Evolutionary conservation across 2,797 vertebrate species (phyloP), one percentile per base, ranked within the genome.

Genomic region (Coregonus ussuriensis): DNA sequence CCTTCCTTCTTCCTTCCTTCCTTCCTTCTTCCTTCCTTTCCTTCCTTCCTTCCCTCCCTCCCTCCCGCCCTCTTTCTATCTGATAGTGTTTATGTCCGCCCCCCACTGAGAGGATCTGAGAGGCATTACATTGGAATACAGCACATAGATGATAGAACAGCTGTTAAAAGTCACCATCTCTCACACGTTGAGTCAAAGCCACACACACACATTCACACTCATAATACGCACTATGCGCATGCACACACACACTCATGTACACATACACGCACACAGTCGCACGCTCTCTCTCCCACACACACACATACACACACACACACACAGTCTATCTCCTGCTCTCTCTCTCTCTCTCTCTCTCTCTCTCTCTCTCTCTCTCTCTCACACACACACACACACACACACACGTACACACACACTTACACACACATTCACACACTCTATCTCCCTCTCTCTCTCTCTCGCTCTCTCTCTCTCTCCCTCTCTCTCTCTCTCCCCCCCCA

Each of bases 141-240:
- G 83, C 76, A 3, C 66, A 51, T 18, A 86, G 73, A 86, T 86
- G 81, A 84, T 80, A 75, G 74, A 91, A 87, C 90, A 93, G 83
- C 90, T 91, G 90, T 86, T 75, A 75, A 79, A 76, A 86, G 86
- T 83, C 81, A 85, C 77, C 82, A 79, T 67, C 74, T 81, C 82
- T 65, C 83, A 52, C 52, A 54, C 25, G 1, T 63, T 65, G 71
- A 75, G 78, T 84, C 82, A 79, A 79, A 77, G 11, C 14, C 70
- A 16, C 65, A 74, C 15, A 4, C 52, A 70, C 13, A 21, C 16
- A 75, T 25, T 16, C 74, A 16, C 21, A 51, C 35, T 29, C 71
- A 54, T 63, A 25, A 25, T 18, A 7, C 65, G 74, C 72, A 18
- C 62, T 25, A 56, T 4, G 41, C 35, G 21, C 62, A 56, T 65